A percentile compares a stretch with the other conserved stretches of the same genome.
These are phyloP conservation scores for Oophaga pumilio DNA, from an alignment of 2,113 vertebrate genomes.

Conservation along the genomic window DNA sequence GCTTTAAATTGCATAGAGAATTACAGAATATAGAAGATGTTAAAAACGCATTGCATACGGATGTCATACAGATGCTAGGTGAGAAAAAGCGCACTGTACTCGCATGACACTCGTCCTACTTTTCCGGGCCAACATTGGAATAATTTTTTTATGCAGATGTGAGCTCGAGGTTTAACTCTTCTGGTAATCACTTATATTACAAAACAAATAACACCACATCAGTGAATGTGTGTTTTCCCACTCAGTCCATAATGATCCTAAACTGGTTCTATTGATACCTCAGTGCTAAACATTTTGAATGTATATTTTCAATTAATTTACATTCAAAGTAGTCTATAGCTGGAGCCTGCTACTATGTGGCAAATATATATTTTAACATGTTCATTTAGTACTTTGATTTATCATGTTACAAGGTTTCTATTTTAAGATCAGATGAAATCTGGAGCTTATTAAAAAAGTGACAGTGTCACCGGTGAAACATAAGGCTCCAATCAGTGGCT, in stretches of 20 bases:
- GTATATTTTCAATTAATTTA: neutral
- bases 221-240: neutral
- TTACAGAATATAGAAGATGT: too few relatives aligned
- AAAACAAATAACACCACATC: too few relatives aligned
- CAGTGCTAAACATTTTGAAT: neutral
- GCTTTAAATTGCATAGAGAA: too few relatives aligned
- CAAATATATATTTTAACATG: constrained; percentile 30
- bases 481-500: constrained; percentile 17
- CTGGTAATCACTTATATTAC: too few relatives aligned
- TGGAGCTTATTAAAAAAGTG: constrained; percentile 51
- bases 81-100: too few relatives aligned
- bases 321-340: neutral
- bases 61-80: too few relatives aligned
- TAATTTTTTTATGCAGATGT: too few relatives aligned
- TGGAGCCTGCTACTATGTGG: neutral
- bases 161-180: too few relatives aligned
- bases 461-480: constrained; percentile 4
- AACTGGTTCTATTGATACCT: neutral
- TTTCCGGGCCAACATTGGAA: too few relatives aligned
- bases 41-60: too few relatives aligned
- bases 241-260: neutral
- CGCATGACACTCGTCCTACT: too few relatives aligned
- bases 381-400: constrained; percentile 31
- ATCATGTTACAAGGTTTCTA: constrained; percentile 41
- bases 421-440: constrained; percentile 43